phyloP scores from a whole-genome alignment of 2,888 invertebrate species.

The Lithosia quadra region DNA sequence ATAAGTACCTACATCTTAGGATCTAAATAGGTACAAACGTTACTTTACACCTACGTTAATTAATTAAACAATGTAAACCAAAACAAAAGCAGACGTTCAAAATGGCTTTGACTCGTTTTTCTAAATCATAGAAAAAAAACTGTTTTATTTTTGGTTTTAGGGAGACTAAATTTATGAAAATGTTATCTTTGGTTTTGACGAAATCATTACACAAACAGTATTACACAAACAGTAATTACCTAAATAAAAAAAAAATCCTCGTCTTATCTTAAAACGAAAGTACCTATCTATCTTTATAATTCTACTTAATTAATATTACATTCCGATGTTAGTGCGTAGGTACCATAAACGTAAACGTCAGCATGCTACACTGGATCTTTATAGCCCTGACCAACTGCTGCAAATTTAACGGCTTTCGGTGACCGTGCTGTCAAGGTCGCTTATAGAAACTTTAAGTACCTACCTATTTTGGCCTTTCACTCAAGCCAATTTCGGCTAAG shows the following conservation, averaged over 20 bases:
- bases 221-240: no score
- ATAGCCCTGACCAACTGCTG: neutral
- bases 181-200: neutral
- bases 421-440: neutral
- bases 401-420: neutral
- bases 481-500: neutral
- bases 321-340: constrained; percentile 18
- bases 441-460: neutral
- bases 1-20: no score
- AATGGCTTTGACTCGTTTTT: neutral
- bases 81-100: neutral
- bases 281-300: constrained; percentile 9
- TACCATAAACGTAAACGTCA: neutral
- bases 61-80: neutral
- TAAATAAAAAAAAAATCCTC: no score
- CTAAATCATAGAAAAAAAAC: neutral
- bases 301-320: constrained; percentile 18
- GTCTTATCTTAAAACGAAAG: constrained; percentile 1
- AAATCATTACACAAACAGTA: no score
- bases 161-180: neutral
- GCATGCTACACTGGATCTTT: neutral
- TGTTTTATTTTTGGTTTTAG: neutral
- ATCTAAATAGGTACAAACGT: neutral
- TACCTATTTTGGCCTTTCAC: constrained; percentile 7
- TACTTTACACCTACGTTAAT: neutral